Evolutionary conservation across 2,888 invertebrate genomes (phyloP).

Genomic region (Hirtodrosophila trivittata): DNA sequence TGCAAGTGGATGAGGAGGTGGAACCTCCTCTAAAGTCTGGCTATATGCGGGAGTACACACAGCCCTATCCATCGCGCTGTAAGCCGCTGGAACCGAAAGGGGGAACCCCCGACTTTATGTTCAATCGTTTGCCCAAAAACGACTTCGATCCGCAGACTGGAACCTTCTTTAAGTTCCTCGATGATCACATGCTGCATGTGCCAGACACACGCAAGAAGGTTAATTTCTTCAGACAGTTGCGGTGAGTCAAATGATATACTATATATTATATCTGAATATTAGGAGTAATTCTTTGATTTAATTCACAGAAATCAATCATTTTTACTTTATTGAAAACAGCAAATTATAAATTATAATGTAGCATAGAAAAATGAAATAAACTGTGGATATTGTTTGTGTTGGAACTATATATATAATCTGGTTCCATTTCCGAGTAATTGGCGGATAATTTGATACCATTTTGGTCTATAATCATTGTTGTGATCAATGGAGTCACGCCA

Average conservation of each 20-base stretch:
- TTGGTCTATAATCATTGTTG: constrained; percentile 46
- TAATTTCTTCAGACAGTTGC: constrained; percentile 63
- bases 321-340: constrained; percentile 42
- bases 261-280: neutral
- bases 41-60: constrained; percentile 53
- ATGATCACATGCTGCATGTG: constrained; percentile 61
- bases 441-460: constrained; percentile 59
- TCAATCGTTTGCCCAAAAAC: constrained; percentile 65
- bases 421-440: constrained; percentile 26
- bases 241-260: constrained; percentile 34
- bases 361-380: constrained; percentile 6
- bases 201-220: constrained; percentile 58
- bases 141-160: constrained; percentile 63
- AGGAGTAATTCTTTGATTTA: neutral
- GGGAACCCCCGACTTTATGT: constrained; percentile 55
- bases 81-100: constrained; percentile 41
- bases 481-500: constrained; percentile 45
- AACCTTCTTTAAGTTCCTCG: constrained; percentile 58
- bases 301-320: constrained; percentile 59
- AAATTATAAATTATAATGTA: constrained; percentile 9
- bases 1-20: constrained; percentile 33
- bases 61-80: constrained; percentile 48
- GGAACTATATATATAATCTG: neutral
- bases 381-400: constrained; percentile 5
- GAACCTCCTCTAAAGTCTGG: constrained; percentile 43